These are phyloP conservation scores for Melanotaenia maccullochi DNA, from an alignment of 2,797 vertebrate species.

Conservation along the genomic window DNA sequence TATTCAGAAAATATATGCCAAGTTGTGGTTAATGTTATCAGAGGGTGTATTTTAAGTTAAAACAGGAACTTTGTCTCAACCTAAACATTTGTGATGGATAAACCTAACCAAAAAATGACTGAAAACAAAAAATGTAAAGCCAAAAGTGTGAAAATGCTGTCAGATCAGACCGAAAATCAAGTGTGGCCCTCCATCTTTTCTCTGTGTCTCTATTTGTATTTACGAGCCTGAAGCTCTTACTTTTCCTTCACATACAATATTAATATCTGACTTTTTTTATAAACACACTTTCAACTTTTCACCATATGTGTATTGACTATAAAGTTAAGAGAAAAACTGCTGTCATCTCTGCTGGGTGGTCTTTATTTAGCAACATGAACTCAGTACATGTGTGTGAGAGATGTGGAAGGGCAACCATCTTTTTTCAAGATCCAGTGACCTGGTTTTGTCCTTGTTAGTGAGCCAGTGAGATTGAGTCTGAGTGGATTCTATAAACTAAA, in stretches of 20 bases:
- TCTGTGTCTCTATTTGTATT: neutral
- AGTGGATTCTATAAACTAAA: conserved; percentile 26
- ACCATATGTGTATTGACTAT: neutral
- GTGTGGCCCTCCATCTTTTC: neutral
- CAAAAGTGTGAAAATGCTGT: neutral
- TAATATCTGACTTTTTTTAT: conserved; percentile 45
- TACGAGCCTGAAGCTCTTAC: conserved; percentile 11
- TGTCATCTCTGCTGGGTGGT: neutral
- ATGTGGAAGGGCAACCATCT: conserved; percentile 2
- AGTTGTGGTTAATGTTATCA: neutral
- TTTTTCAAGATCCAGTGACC: conserved; percentile 1
- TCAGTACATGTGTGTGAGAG: neutral
- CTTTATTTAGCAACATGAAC: conserved; percentile 10
- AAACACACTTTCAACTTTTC: conserved; percentile 44
- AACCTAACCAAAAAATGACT: neutral
- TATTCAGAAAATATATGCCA: too few relatives aligned
- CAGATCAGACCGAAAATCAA: conserved; percentile 5
- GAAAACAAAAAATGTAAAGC: neutral
- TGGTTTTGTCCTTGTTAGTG: conserved; percentile 36
- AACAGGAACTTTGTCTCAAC: neutral
- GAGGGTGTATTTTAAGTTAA: neutral
- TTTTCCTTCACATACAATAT: conserved; percentile 60
- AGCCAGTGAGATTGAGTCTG: conserved; percentile 24
- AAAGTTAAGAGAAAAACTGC: neutral
- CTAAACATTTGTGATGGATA: neutral